Evolutionary conservation across 2,797 vertebrate genomes (phyloP).

Genomic region (Helostoma temminkii): DNA sequence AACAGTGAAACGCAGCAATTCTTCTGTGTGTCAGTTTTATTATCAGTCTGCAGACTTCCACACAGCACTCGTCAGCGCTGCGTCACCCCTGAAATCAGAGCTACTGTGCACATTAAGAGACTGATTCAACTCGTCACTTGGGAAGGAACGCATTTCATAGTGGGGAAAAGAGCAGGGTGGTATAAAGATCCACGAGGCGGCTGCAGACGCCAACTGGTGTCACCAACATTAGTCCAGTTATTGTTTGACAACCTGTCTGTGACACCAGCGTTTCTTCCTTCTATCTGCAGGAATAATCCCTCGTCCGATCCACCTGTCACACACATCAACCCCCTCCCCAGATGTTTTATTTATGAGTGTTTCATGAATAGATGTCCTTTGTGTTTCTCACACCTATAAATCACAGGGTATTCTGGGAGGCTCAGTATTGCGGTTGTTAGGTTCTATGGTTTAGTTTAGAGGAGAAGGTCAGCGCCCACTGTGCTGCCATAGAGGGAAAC

Average conservation of each 20-base stretch:
- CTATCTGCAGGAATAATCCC: slow-evolving; percentile 73
- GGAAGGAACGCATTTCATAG: slow-evolving; percentile 29
- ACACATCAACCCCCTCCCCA: slow-evolving; percentile 33
- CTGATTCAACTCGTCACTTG: slow-evolving; percentile 17
- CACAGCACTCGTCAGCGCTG: neutral
- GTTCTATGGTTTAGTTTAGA: slow-evolving; percentile 18
- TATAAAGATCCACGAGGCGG: slow-evolving; percentile 9
- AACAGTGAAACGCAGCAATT: neutral
- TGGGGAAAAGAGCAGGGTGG: neutral
- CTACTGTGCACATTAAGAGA: slow-evolving; percentile 20
- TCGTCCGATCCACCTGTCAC: slow-evolving; percentile 67
- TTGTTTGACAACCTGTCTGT: slow-evolving; percentile 48
- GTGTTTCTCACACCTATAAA: slow-evolving; percentile 67
- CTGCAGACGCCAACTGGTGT: slow-evolving; percentile 35
- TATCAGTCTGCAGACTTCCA: slow-evolving; percentile 22
- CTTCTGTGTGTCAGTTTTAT: slow-evolving; percentile 20
- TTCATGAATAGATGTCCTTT: slow-evolving; percentile 72
- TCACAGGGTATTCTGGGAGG: slow-evolving; percentile 50
- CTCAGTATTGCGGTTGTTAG: slow-evolving; percentile 14
- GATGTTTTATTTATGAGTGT: slow-evolving; percentile 78
- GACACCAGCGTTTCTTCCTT: slow-evolving; percentile 52
- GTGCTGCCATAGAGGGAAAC: neutral
- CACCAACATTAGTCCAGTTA: slow-evolving; percentile 50
- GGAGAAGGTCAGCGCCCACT: slow-evolving; percentile 29
- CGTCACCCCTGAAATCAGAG: slow-evolving; percentile 39